Conservation (phyloP, 1,140 invertebrate genomes). For the Hetaerina americana region DNA sequence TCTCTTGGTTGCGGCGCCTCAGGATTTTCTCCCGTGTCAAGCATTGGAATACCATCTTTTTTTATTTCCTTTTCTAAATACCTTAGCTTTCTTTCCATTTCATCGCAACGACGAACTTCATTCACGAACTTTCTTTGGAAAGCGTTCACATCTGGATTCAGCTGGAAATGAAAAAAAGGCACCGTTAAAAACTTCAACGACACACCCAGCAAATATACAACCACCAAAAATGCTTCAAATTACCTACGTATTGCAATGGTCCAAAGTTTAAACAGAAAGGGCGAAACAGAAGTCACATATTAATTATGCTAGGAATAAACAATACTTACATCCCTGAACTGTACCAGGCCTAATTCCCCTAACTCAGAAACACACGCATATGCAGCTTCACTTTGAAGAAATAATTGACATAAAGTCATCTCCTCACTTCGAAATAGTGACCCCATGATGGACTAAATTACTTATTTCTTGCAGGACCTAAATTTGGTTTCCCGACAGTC, state of each 20-base stretch:
- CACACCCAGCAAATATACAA: too few relatives aligned
- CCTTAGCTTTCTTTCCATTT: conserved; percentile 89
- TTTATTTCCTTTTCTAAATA: conserved; percentile 97
- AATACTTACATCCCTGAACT: conserved; percentile 78
- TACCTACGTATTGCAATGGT: too few relatives aligned
- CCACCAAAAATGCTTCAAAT: too few relatives aligned
- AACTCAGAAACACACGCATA: conserved; percentile 87
- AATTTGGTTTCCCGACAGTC: too few relatives aligned
- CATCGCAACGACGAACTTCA: conserved; percentile 86
- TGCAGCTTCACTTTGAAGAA: conserved; percentile 83
- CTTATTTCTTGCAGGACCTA: too few relatives aligned
- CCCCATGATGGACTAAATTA: conserved; percentile 49
- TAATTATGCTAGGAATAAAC: too few relatives aligned
- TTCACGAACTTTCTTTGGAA: conserved; percentile 94
- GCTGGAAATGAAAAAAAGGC: conserved; percentile 33
- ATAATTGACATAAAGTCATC: conserved; percentile 83
- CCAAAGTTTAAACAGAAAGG: too few relatives aligned
- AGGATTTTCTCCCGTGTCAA: conserved; percentile 94
- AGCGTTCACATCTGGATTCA: conserved; percentile 89
- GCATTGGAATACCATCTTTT: conserved; percentile 92
- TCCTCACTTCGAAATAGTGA: conserved; percentile 78
- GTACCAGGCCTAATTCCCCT: conserved; percentile 82
- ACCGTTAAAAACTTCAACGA: background rate
- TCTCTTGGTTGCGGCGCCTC: conserved; percentile 95
- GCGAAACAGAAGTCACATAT: background rate